Conservation (phyloP, 2,113 vertebrate genomes). For the Eudyptes chrysolophus region DNA sequence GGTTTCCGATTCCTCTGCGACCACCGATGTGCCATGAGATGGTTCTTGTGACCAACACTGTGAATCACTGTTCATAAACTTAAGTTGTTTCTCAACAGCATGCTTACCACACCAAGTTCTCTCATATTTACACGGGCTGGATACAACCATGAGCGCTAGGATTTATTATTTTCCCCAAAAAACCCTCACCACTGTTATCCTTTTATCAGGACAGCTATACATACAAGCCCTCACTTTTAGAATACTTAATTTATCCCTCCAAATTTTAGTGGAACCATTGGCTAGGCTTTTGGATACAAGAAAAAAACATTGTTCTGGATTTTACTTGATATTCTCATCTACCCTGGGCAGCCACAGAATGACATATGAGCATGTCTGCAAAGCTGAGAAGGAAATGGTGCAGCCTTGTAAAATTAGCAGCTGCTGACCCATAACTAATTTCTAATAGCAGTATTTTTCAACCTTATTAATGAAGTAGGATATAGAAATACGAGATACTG, state of each 20-base stretch:
- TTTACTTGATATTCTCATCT: background rate
- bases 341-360: background rate
- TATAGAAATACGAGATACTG: background rate
- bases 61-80: background rate
- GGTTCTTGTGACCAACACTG: background rate
- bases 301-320: background rate
- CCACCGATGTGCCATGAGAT: background rate
- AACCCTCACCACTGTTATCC: background rate
- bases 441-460: slow-evolving; percentile 6
- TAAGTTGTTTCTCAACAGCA: background rate
- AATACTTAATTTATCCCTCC: background rate
- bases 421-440: slow-evolving; percentile 42
- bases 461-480: background rate
- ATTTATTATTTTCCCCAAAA: background rate
- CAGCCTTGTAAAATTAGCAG: slow-evolving; percentile 29
- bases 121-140: background rate
- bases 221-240: background rate
- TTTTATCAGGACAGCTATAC: background rate
- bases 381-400: slow-evolving; percentile 8
- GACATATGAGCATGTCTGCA: background rate
- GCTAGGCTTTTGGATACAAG: background rate
- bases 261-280: background rate
- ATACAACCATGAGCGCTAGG: background rate
- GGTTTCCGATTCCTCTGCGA: background rate
- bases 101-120: background rate